Evolutionary conservation across 2,113 vertebrate genomes (phyloP).

Genomic region (Orthonyx spaldingii): DNA sequence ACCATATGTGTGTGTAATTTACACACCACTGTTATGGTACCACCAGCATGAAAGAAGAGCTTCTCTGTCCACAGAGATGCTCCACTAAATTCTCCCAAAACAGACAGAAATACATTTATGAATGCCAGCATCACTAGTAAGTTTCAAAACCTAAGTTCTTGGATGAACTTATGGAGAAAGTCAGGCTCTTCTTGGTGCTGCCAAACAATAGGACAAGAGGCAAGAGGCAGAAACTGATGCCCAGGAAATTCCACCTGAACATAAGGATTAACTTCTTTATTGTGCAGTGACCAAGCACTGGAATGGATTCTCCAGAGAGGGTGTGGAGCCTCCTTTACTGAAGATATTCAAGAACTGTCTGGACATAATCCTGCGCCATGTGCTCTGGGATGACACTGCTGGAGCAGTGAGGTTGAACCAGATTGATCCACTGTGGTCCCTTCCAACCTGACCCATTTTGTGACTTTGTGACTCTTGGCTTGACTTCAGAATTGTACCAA

Average conservation of each 20-base stretch:
- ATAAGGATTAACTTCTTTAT: not conserved
- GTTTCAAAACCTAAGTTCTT: not conserved
- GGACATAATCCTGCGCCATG: not conserved
- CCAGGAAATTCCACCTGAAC: not conserved
- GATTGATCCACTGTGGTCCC: not conserved
- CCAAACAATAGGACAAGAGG: fast-evolving
- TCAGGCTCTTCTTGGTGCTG: not conserved
- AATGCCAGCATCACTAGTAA: fast-evolving
- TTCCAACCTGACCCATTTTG: not conserved
- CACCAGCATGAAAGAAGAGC: not conserved
- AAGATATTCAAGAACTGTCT: not conserved
- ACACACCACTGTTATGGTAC: too few relatives aligned
- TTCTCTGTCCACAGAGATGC: fast-evolving
- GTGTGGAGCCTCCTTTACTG: not conserved
- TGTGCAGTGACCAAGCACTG: fast-evolving
- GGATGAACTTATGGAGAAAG: not conserved
- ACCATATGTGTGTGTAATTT: fast-evolving
- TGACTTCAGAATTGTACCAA: not conserved
- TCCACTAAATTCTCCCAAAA: not conserved
- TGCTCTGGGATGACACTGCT: not conserved
- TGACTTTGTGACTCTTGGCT: not conserved
- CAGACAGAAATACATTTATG: too few relatives aligned
- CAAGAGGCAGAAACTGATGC: not conserved
- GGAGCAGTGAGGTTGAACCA: not conserved
- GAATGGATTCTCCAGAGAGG: not conserved